These are phyloP conservation scores for Melieria crassipennis DNA, from an alignment of 2,888 invertebrate genomes.

Conservation along the genomic window DNA sequence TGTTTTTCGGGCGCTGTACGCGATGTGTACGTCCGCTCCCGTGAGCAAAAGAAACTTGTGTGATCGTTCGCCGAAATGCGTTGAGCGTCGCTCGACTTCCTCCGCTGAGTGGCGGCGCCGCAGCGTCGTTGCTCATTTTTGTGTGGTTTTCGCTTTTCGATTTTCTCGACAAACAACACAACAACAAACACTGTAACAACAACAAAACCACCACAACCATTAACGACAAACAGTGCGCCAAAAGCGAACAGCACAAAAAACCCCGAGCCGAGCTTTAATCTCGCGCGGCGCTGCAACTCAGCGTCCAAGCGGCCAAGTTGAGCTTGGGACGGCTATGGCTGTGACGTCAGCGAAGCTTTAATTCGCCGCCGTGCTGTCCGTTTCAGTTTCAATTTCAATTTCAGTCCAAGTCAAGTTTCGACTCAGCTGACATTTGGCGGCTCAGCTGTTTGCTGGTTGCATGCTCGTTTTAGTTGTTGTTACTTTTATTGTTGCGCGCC, in stretches of 20 bases:
- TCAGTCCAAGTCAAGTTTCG: neutral
- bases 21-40: slow-evolving; percentile 60
- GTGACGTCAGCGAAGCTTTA: slow-evolving; percentile 43
- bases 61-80: slow-evolving; percentile 48
- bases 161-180: slow-evolving; percentile 11
- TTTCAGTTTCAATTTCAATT: neutral
- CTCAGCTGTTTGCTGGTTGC: neutral
- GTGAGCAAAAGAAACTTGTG: slow-evolving; percentile 60
- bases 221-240: too few relatives aligned
- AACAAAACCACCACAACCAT: neutral
- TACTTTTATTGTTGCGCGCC: too few relatives aligned
- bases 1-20: too few relatives aligned
- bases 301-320: too few relatives aligned
- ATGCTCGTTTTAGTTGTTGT: neutral
- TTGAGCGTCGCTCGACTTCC: slow-evolving; percentile 26
- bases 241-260: neutral
- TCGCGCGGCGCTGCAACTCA: slow-evolving; percentile 38
- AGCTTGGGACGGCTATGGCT: too few relatives aligned
- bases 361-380: neutral
- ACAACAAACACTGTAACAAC: neutral
- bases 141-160: slow-evolving; percentile 30
- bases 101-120: slow-evolving; percentile 14
- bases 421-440: neutral
- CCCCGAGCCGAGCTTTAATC: slow-evolving; percentile 14
- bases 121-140: slow-evolving; percentile 18